Evolutionary conservation across 2,888 invertebrate genomes (phyloP), one percentile per base, ranked within the genome.

Genomic region (Dione juno): DNA sequence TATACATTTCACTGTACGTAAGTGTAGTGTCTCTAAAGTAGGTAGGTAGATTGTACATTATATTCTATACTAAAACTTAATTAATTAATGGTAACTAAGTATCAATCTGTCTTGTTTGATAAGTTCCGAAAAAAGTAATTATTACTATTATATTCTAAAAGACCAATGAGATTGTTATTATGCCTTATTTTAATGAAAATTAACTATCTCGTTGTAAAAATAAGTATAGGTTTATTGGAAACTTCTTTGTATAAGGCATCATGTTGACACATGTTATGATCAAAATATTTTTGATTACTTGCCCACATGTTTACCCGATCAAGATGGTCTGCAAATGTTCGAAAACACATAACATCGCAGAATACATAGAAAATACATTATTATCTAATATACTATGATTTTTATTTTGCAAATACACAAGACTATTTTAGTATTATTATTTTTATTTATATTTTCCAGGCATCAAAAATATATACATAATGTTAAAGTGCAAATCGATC

Each of bases 281-380:
- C 11, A 10, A 45, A 45, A 5, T 35, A 61, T 61, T 45, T 35
- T 28, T 21, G 48, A 67, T 61, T 52, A 35, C 35, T 53, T 53
- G 43, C 61, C 40, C 64, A 71, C 58, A 70, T 66, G 68, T 41
- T 58, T 40, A 45, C 37, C 16, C 7, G 37, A 41, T 66, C 66
- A 72, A 72, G 66, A 64, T 69, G 69, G 69, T 69, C 69, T 21
- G 54, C 72, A 69, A 72, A 66, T 72, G 66, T 69, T 43, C 45
- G 6, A 13, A 53, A 13, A 41, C 14, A 52, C 28, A 16, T 16
- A 13, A 54, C 35, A 53, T 50, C 11, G 16, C 10, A 50, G 14
- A 53, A 14, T 28, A 53, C 53, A 53, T 14, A 53, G 28, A 28
- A 21, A 28, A n/a, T n/a, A n/a, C n/a, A n/a, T n/a, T n/a, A n/a